Conservation (phyloP, 2,113 vertebrate species). For the Dendrocopos noguchii region DNA sequence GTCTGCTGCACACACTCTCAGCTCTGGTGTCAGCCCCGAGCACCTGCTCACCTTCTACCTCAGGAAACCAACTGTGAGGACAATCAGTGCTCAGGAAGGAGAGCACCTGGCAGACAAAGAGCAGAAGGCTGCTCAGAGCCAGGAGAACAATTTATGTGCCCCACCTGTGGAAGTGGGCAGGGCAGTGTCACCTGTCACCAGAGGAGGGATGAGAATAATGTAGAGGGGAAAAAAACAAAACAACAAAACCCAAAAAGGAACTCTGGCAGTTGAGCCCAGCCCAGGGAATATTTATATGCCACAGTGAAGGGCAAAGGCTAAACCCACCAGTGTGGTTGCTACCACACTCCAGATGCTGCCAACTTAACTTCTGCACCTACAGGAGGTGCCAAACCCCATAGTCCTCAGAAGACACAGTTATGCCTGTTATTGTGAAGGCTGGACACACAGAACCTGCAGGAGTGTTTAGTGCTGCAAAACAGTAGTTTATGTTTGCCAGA, state of each 20-base stretch:
- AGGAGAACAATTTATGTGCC: neutral
- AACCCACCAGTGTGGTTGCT: neutral
- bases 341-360: neutral
- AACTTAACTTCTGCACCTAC: rapidly evolving
- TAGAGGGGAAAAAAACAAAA: neutral
- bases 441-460: neutral
- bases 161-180: rapidly evolving
- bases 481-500: neutral
- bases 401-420: neutral
- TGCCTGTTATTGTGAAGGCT: rapidly evolving
- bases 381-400: neutral
- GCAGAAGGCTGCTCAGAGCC: neutral
- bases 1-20: neutral
- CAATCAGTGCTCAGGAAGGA: neutral
- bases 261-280: neutral
- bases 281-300: neutral
- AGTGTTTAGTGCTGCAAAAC: neutral
- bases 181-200: neutral
- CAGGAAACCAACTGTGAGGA: neutral
- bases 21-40: neutral
- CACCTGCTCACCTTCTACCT: neutral
- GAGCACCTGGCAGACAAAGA: neutral
- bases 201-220: neutral
- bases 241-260: neutral
- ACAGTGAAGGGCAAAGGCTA: neutral